Evolutionary conservation across 2,888 invertebrate species (phyloP).

Genomic region (Zeuzera pyrina): DNA sequence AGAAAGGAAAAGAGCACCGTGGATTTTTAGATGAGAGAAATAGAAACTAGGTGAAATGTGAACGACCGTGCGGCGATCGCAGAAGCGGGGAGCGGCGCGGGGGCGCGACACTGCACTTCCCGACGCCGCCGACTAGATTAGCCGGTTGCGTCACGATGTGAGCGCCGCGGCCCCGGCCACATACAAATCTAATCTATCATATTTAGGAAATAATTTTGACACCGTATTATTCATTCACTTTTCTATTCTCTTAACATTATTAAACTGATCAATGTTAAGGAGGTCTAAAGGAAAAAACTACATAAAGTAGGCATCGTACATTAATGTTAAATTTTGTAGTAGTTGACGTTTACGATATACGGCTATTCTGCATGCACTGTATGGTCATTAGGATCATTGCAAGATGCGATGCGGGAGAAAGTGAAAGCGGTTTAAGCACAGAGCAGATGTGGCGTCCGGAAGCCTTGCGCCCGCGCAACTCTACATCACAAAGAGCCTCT

Average conservation of each 20-base stretch:
- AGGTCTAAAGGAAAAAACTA: no score
- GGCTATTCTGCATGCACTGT: no score
- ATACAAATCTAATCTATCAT: slow-evolving; percentile 40
- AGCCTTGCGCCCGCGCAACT: slow-evolving; percentile 40
- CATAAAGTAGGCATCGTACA: no score
- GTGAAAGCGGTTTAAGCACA: slow-evolving; percentile 66
- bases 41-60: slow-evolving; percentile 73
- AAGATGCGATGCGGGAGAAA: slow-evolving; percentile 60
- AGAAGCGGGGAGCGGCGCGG: slow-evolving; percentile 61
- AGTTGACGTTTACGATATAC: no score
- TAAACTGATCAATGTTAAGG: no score
- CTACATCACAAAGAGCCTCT: slow-evolving; percentile 40
- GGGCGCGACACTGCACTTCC: slow-evolving; percentile 74
- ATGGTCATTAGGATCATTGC: no score
- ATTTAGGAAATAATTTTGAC: slow-evolving; percentile 25
- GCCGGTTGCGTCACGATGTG: slow-evolving; percentile 67
- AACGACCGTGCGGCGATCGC: slow-evolving; percentile 63
- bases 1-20: slow-evolving; percentile 50
- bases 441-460: slow-evolving; percentile 68
- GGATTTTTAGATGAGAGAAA: slow-evolving; percentile 56
- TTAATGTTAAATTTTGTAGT: no score
- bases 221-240: no score
- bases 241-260: no score
- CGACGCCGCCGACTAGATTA: slow-evolving; percentile 71
- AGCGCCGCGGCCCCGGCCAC: slow-evolving; percentile 40